phyloP scores from a whole-genome alignment of 2,797 vertebrate genomes.

The Myotis planiceps region DNA sequence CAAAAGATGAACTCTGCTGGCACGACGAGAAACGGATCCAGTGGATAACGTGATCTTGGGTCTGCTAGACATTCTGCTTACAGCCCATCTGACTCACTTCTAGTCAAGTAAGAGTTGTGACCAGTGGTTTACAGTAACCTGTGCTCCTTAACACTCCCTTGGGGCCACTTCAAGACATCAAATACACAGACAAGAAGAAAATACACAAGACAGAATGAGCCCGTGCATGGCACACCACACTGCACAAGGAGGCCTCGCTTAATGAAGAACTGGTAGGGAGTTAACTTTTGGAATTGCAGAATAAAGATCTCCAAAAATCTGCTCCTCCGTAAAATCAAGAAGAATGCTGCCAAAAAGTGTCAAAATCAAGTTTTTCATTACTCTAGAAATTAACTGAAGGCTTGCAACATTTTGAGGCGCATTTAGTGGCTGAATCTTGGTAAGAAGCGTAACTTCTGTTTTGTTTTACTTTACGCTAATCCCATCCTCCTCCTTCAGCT shows the following conservation, averaged over 20 bases:
- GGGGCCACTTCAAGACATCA: not conserved
- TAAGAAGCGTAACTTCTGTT: not conserved
- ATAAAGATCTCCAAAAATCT: not conserved
- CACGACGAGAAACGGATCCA: not conserved
- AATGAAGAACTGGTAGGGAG: not conserved
- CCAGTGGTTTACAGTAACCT: not conserved
- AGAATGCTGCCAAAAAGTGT: not conserved
- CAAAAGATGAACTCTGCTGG: not conserved
- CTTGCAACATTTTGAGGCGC: not conserved
- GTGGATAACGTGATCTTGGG: not conserved
- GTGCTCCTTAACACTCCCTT: not conserved
- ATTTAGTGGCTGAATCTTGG: not conserved
- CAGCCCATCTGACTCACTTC: not conserved
- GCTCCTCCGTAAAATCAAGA: not conserved
- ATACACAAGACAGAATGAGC: not conserved
- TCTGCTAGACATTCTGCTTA: not conserved
- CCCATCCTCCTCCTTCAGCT: not conserved
- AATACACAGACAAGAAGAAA: not conserved
- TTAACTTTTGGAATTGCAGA: not conserved
- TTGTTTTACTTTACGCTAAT: not conserved
- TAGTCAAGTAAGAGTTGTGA: not conserved
- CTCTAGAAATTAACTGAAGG: slow-evolving; percentile 13
- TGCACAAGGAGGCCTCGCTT: not conserved
- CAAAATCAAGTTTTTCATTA: not conserved
- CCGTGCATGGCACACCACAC: accelerated